phyloP scores from a whole-genome alignment of 2,113 vertebrate species.

The Pyxicephalus adspersus region DNA sequence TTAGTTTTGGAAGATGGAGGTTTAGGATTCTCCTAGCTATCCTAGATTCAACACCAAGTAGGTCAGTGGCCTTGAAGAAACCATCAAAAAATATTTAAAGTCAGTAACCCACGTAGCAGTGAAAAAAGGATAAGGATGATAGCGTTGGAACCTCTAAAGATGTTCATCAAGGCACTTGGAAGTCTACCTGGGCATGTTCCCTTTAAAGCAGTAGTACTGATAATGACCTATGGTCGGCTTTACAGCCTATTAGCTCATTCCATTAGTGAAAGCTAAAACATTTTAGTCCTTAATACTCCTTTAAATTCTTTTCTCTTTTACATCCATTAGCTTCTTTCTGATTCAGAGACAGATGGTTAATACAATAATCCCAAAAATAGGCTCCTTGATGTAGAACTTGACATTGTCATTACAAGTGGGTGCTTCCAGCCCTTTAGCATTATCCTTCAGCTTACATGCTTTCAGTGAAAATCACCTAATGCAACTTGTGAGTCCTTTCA shows the following conservation, averaged over 20 bases:
- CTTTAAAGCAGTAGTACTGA: too few relatives aligned
- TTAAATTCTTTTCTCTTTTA: neutral
- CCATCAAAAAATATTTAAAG: too few relatives aligned
- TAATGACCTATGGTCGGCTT: too few relatives aligned
- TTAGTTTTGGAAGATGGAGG: too few relatives aligned
- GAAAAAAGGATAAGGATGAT: too few relatives aligned
- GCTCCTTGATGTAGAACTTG: conserved; percentile 14
- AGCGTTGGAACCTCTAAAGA: too few relatives aligned
- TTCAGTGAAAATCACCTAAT: conserved; percentile 15
- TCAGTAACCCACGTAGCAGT: too few relatives aligned
- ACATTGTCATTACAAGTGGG: conserved; percentile 32
- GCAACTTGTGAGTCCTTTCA: neutral
- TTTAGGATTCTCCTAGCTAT: too few relatives aligned
- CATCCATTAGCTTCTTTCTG: conserved; percentile 19
- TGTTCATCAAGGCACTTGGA: too few relatives aligned
- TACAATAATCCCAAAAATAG: conserved; percentile 33
- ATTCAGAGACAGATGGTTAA: conserved; percentile 21
- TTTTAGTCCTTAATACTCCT: neutral
- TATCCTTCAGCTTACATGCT: conserved; percentile 19
- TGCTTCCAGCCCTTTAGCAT: conserved; percentile 6
- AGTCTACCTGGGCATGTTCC: too few relatives aligned
- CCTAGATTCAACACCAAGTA: too few relatives aligned
- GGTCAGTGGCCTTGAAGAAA: too few relatives aligned
- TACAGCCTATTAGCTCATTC: neutral
- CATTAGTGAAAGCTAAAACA: conserved; percentile 2